Percentiles rank a stretch among this genome's conserved stretches.
Conservation (phyloP, 2,113 vertebrate species). For the Probosciger aterrimus region DNA sequence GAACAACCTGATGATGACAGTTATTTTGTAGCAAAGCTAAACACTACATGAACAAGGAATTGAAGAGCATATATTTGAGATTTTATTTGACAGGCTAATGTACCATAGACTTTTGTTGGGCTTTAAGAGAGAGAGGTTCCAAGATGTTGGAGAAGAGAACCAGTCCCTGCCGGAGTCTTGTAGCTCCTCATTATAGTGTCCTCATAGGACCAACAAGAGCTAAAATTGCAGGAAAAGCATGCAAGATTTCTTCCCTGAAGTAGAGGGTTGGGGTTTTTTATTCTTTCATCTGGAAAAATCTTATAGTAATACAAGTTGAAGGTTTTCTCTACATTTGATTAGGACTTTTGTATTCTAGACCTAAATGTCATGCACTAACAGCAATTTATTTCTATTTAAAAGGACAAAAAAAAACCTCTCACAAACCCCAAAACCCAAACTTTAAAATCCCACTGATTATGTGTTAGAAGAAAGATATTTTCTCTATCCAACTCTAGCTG, state of each 20-base stretch:
- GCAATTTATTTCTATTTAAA: neutral
- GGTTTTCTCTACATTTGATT: neutral
- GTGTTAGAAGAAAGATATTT: neutral
- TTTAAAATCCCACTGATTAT: neutral
- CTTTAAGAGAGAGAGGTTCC: neutral
- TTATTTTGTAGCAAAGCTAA: neutral
- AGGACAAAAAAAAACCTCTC: accelerated
- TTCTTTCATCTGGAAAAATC: neutral
- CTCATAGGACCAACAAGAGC: neutral
- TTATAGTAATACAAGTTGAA: neutral
- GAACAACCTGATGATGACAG: neutral
- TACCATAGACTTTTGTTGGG: neutral
- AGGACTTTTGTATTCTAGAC: neutral
- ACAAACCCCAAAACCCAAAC: neutral
- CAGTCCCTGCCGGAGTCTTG: neutral
- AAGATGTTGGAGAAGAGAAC: neutral
- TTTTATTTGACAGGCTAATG: neutral
- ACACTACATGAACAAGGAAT: neutral
- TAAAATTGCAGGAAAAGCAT: neutral
- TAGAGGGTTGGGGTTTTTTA: neutral
- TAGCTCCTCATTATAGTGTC: neutral
- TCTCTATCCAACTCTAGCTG: neutral
- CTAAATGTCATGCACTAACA: accelerated
- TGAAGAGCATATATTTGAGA: neutral
- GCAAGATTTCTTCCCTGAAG: neutral